Evolutionary conservation across 2,113 vertebrate genomes (phyloP).

Genomic region (Helogale parvula): DNA sequence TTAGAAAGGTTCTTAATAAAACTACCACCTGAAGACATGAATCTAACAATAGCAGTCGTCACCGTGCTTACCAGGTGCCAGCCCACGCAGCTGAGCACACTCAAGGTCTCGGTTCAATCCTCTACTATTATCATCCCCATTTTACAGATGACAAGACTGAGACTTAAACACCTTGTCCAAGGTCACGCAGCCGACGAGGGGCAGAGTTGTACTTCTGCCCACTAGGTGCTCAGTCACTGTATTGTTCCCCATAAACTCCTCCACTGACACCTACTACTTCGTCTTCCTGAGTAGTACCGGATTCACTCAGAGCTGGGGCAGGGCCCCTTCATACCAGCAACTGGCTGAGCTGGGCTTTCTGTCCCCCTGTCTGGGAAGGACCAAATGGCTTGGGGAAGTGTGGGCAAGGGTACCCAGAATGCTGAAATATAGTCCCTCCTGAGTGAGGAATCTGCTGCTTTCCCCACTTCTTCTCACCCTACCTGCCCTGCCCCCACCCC

Average conservation of each 20-base stretch:
- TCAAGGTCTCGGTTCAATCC: background rate
- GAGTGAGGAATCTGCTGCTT: background rate
- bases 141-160: background rate
- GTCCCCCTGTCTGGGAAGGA: no score
- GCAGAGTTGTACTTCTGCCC: background rate
- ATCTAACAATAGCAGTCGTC: background rate
- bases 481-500: background rate
- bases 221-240: background rate
- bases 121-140: background rate
- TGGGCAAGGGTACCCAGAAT: background rate
- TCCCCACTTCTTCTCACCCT: background rate
- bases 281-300: background rate
- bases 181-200: background rate
- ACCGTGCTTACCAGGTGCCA: background rate
- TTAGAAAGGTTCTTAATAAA: constrained; percentile 10
- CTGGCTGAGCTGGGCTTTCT: background rate
- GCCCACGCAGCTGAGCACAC: background rate
- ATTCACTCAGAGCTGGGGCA: background rate
- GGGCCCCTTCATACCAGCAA: background rate
- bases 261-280: background rate
- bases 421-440: background rate
- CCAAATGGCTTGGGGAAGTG: background rate
- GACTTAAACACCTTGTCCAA: background rate
- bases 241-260: background rate
- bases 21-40: background rate